A percentile compares a stretch with the other conserved stretches of the same genome.
Conservation (phyloP, 2,113 vertebrate species). For the Xenopus borealis region DNA sequence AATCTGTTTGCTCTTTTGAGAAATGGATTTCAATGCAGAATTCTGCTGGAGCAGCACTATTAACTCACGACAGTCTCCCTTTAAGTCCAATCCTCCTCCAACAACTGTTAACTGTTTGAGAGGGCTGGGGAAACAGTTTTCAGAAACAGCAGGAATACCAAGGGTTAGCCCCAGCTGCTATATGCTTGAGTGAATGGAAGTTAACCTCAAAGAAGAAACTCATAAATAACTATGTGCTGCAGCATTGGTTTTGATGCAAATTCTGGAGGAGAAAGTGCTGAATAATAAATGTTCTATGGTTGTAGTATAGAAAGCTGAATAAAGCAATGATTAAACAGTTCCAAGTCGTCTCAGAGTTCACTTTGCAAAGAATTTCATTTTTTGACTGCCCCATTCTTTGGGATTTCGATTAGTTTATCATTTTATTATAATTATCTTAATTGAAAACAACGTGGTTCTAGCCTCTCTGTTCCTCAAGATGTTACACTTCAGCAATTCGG, state of each 20-base stretch:
- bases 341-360: not conserved
- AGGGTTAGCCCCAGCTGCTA: no score
- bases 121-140: no score
- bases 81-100: no score
- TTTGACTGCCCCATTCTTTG: not conserved
- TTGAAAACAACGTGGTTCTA: not conserved
- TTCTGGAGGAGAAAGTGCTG: not conserved
- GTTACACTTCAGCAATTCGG: not conserved
- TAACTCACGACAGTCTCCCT: no score
- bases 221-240: constrained; percentile 22
- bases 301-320: not conserved
- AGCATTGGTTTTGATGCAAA: not conserved
- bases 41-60: no score
- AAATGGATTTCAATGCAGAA: no score
- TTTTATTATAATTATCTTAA: not conserved
- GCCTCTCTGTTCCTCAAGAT: not conserved
- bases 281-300: not conserved
- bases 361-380: not conserved
- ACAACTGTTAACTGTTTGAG: not conserved
- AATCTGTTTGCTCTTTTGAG: no score
- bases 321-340: not conserved
- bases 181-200: not conserved
- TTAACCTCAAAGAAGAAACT: constrained; percentile 22
- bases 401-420: not conserved
- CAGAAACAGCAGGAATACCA: no score